Evolutionary conservation across 2,113 vertebrate genomes (phyloP).

Genomic region (Regulus satrapa): DNA sequence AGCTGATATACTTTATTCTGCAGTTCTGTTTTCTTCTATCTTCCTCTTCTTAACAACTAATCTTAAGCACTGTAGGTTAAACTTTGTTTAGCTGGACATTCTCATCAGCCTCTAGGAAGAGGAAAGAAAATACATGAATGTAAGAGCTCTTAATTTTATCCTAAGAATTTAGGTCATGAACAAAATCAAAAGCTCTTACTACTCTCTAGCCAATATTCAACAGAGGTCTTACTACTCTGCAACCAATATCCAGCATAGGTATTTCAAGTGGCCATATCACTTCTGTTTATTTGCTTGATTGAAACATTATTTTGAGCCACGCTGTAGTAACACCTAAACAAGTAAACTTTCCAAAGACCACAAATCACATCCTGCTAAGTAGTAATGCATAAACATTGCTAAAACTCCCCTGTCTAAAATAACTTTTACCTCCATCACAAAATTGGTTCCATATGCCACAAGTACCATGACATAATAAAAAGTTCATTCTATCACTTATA

Average conservation of each 20-base stretch:
- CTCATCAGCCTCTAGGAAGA: background rate
- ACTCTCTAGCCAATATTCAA: background rate
- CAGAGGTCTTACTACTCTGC: background rate
- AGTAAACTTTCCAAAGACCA: background rate
- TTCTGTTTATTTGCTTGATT: background rate
- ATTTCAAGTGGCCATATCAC: background rate
- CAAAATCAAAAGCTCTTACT: background rate
- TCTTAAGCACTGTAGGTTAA: background rate
- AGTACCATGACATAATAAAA: background rate
- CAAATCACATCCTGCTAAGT: background rate
- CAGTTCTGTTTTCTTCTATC: background rate
- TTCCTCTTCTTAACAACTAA: background rate
- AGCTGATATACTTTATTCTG: background rate
- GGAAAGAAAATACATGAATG: background rate
- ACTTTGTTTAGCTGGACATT: background rate
- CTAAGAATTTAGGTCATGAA: background rate
- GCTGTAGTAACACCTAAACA: background rate
- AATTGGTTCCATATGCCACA: background rate
- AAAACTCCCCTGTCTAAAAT: background rate
- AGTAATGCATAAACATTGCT: background rate
- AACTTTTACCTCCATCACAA: background rate
- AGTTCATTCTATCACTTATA: background rate
- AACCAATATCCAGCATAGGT: background rate
- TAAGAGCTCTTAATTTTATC: background rate
- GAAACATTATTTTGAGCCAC: background rate